phyloP scores from a whole-genome alignment of 1,140 invertebrate genomes.

The Probaryconus sp. region DNA sequence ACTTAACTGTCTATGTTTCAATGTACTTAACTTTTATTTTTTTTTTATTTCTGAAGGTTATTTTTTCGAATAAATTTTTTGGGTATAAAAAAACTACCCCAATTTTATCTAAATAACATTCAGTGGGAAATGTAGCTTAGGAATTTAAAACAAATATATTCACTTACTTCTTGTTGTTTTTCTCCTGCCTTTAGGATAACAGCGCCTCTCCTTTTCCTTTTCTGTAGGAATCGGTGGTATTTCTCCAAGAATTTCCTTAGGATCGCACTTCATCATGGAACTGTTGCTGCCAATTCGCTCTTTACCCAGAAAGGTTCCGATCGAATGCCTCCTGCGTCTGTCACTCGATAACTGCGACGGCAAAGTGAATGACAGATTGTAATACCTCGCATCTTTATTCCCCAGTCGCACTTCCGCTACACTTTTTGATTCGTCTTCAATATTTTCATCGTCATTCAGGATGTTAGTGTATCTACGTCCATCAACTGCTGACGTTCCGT shows the following conservation, averaged over 20 bases:
- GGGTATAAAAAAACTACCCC: too few relatives aligned
- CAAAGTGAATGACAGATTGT: constrained; percentile 76
- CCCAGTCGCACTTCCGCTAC: constrained; percentile 74
- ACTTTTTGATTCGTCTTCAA: constrained; percentile 68
- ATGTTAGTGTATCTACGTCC: constrained; percentile 60
- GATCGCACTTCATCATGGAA: constrained; percentile 43
- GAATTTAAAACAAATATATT: too few relatives aligned
- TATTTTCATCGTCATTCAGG: constrained; percentile 59
- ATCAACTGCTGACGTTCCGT: constrained; percentile 46
- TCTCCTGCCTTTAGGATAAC: constrained; percentile 42
- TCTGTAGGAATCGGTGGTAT: constrained; percentile 61
- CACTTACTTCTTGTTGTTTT: constrained; percentile 62
- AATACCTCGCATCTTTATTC: constrained; percentile 76
- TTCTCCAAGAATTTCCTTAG: constrained; percentile 50
- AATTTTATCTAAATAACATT: too few relatives aligned
- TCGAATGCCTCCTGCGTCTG: constrained; percentile 78
- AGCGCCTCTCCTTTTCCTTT: constrained; percentile 45
- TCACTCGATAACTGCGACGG: constrained; percentile 57
- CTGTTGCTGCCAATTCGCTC: constrained; percentile 53
- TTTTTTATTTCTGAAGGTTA: too few relatives aligned
- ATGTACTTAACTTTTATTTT: too few relatives aligned
- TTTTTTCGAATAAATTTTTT: too few relatives aligned
- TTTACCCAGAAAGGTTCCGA: constrained; percentile 77
- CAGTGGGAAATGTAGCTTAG: too few relatives aligned
- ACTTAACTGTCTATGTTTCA: too few relatives aligned